Evolutionary conservation across 2,797 vertebrate genomes (phyloP).

Genomic region (Typhlichthys subterraneus): DNA sequence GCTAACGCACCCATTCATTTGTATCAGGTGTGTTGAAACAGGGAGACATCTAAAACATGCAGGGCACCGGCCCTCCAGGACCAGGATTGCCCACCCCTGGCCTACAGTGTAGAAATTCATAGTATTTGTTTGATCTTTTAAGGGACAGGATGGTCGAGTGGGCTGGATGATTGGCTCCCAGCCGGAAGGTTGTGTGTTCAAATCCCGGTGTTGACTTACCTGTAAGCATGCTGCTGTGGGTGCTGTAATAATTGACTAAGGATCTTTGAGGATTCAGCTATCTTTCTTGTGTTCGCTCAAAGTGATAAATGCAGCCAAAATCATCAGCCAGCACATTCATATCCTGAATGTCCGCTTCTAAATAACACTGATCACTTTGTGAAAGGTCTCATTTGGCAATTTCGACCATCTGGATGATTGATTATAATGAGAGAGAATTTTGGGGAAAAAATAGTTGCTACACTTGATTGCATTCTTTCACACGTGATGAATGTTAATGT

Average conservation of each 20-base stretch:
- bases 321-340: constrained; percentile 53
- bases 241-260: constrained; percentile 4
- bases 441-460: constrained; percentile 36
- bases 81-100: neutral
- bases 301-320: constrained; percentile 31
- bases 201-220: too few species aligned
- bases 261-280: constrained; percentile 2
- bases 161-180: too few species aligned
- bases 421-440: constrained; percentile 53
- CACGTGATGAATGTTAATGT: constrained; percentile 27
- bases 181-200: too few species aligned
- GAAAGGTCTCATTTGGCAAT: constrained; percentile 63
- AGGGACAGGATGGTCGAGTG: too few species aligned
- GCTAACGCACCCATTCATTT: too few species aligned
- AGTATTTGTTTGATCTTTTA: constrained; percentile 12
- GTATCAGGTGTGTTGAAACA: too few species aligned
- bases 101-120: constrained; percentile 13
- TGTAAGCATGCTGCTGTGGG: neutral
- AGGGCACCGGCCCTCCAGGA: too few species aligned
- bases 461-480: constrained; percentile 29
- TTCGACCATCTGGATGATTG: constrained; percentile 52
- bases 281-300: constrained; percentile 8
- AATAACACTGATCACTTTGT: constrained; percentile 54
- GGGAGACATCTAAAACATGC: too few species aligned
- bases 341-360: constrained; percentile 50